Conservation (phyloP, 2,113 vertebrate species). For the Furnarius figulus region DNA sequence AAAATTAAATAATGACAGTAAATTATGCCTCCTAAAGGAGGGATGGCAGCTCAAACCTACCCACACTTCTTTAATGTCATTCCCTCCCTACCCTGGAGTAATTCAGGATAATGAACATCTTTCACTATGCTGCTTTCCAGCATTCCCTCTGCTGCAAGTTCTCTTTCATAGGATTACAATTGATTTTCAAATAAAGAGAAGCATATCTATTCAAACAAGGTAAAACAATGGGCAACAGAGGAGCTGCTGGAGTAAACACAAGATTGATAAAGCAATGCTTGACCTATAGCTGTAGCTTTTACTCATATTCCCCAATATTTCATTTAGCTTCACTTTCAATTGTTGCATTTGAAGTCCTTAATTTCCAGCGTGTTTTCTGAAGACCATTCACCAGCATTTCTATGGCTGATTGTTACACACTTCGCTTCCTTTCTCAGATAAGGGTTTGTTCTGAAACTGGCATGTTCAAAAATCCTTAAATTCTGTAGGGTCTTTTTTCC, state of each 20-base stretch:
- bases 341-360: conserved; percentile 10
- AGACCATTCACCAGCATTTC: conserved; percentile 23
- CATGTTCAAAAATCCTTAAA: not conserved
- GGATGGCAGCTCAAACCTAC: conserved; percentile 42
- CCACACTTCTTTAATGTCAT: conserved; percentile 41
- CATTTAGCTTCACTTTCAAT: conserved; percentile 47
- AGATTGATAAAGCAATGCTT: conserved; percentile 14
- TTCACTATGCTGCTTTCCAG: conserved; percentile 23
- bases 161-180: conserved; percentile 50
- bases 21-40: conserved; percentile 19
- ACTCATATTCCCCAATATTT: conserved; percentile 12
- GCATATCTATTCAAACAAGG: conserved; percentile 40
- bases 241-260: conserved; percentile 40
- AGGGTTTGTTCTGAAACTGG: not conserved
- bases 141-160: conserved; percentile 17
- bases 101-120: conserved; percentile 49
- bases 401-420: not conserved
- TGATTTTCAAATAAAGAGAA: conserved; percentile 58
- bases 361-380: not conserved
- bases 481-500: not conserved
- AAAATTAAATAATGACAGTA: conserved; percentile 59
- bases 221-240: conserved; percentile 18
- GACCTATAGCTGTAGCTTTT: conserved; percentile 29
- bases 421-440: not conserved
- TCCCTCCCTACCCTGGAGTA: conserved; percentile 35